phyloP scores from a whole-genome alignment of 2,888 invertebrate genomes.

The Drepanosiphum platanoidis region DNA sequence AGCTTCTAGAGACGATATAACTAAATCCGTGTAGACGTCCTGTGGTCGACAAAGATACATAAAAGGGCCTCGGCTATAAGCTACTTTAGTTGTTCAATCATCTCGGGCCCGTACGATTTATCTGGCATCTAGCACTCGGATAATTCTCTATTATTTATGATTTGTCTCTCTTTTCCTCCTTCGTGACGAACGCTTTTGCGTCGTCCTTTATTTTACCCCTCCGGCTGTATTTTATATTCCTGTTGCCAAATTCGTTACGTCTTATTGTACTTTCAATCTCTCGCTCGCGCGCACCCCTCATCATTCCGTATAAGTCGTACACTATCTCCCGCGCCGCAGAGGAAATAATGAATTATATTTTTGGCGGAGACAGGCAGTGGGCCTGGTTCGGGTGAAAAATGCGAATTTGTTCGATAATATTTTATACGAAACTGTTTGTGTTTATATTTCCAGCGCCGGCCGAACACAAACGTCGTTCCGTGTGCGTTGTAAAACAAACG shows the following conservation, averaged over 20 bases:
- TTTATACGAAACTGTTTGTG: neutral
- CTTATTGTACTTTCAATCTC: slow-evolving; percentile 39
- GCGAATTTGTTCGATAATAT: neutral
- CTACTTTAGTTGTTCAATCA: slow-evolving; percentile 59
- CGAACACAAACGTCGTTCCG: too few species aligned
- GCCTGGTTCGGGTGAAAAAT: neutral
- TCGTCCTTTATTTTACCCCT: slow-evolving; percentile 17
- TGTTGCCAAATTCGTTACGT: slow-evolving; percentile 32
- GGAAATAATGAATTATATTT: neutral
- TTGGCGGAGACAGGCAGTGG: neutral
- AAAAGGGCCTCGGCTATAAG: slow-evolving; percentile 46
- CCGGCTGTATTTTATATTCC: slow-evolving; percentile 36
- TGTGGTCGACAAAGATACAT: slow-evolving; percentile 37
- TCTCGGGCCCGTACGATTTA: slow-evolving; percentile 32
- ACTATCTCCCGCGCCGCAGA: neutral
- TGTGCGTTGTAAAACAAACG: too few species aligned
- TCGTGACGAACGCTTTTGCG: slow-evolving; percentile 21
- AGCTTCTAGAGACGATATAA: slow-evolving; percentile 16
- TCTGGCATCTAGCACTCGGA: slow-evolving; percentile 55
- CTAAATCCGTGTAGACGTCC: slow-evolving; percentile 31
- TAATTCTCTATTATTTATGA: slow-evolving; percentile 62
- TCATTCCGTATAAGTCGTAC: neutral
- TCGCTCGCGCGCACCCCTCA: neutral
- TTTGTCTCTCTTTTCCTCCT: slow-evolving; percentile 54
- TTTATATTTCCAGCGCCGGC: neutral